Percentiles rank a stretch among this genome's conserved stretches.
phyloP scores from a whole-genome alignment of 2,888 invertebrate species.

The Camptogramma bilineatum region DNA sequence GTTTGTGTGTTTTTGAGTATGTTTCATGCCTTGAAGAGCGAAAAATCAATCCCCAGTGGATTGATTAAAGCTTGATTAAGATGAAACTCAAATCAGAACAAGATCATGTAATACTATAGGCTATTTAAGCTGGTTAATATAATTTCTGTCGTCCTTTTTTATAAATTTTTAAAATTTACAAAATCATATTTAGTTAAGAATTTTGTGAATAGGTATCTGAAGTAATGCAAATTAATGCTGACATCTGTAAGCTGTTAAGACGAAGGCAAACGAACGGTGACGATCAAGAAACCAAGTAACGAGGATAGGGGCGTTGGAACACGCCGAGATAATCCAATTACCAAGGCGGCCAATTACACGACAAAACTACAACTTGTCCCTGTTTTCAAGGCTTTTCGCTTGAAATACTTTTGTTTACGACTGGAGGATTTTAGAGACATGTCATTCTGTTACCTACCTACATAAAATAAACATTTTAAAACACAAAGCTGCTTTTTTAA shows the following conservation, averaged over 20 bases:
- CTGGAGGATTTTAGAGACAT: neutral
- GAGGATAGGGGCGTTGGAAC: conserved; percentile 54
- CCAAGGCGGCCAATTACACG: conserved; percentile 62
- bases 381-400: conserved; percentile 25
- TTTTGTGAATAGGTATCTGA: neutral
- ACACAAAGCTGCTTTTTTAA: neutral
- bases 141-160: no score
- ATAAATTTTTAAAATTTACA: neutral
- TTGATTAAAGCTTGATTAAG: no score
- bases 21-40: no score
- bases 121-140: no score
- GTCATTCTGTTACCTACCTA: neutral
- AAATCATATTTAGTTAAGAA: neutral
- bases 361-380: conserved; percentile 54
- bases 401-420: neutral
- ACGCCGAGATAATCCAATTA: conserved; percentile 67
- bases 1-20: no score
- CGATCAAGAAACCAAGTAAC: conserved; percentile 48
- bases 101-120: no score
- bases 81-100: no score
- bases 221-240: conserved; percentile 9
- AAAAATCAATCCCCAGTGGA: no score
- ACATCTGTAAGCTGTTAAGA: conserved; percentile 6
- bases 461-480: no score
- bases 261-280: conserved; percentile 23